These are phyloP conservation scores for Clarias pachynema DNA, from an alignment of 2,797 vertebrate species.

Conservation along the genomic window DNA sequence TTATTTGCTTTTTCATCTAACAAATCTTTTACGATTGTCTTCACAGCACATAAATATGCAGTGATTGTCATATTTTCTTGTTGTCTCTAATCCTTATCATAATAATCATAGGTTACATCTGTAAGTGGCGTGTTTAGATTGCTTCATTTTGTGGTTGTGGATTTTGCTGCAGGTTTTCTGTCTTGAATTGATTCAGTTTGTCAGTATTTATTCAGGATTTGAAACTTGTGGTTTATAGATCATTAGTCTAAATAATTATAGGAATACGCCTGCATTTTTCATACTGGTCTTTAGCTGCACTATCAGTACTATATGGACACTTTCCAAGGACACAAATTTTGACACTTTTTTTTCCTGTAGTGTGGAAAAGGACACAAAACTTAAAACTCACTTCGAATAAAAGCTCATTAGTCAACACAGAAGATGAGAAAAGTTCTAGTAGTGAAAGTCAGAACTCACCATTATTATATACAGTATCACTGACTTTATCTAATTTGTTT, in stretches of 20 bases:
- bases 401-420: not conserved
- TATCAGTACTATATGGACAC: not conserved
- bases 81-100: not conserved
- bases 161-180: not conserved
- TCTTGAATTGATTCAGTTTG: not conserved
- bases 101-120: not conserved
- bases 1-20: not conserved
- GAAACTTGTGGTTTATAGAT: not conserved
- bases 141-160: not conserved
- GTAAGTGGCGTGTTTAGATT: not conserved
- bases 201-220: slow-evolving; percentile 1
- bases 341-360: not conserved
- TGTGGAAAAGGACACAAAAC: not conserved
- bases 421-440: too few relatives aligned
- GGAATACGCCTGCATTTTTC: not conserved
- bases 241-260: not conserved
- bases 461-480: too few relatives aligned
- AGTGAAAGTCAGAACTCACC: too few relatives aligned
- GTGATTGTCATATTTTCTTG: not conserved
- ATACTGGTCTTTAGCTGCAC: not conserved
- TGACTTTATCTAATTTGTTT: too few relatives aligned
- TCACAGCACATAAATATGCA: not conserved
- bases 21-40: not conserved
- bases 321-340: not conserved
- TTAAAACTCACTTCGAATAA: not conserved